Base-by-base conservation (phyloP, 1,140 invertebrate species). In the Brevipalpus yothersi region DNA sequence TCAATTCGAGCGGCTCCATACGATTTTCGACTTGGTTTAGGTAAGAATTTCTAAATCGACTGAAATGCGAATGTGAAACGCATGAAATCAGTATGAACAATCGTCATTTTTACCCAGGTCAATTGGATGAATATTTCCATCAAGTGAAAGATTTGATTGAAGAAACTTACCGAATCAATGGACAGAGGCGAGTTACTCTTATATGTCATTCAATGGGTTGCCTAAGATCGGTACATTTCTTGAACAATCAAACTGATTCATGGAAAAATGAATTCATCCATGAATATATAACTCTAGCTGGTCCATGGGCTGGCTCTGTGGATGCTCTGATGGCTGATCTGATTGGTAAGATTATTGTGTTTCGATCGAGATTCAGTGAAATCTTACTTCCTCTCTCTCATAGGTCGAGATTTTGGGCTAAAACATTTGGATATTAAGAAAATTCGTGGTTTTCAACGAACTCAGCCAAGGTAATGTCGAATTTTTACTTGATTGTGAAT, bases 211-310 rank as follows among this genome's bases (percentile, higher is more conserved):
- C 43, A 15, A 2, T 45, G 12, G 43, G 43, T 45, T 84, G 83
- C 41, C 82, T 85, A 0, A 83, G 90, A 79, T 77, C 79, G 2
- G 73, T 90, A 21, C 80, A 87, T 66, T 92, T 95, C 70, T 75
- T 95, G 13, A 82, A 86, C 66, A 69, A 76, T 58, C 83, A 86
- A 72, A 73, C 70, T 7, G 78, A 84, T 68, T 66, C 69, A 12
- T 97, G 93, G 93, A 97, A 97, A 69, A 78, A 88, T 63, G 85
- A 86, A 73, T 92, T 87, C 69, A 80, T 98, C 17, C 73, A 78
- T 62, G 70, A 79, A 13, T 72, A 92, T 58, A 79, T 98, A 3
- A 82, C 86, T 2, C 69, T 98, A 15, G 82, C 85, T 42, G 90
- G 84, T 15, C 87, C 86, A 10, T 98, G 90, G 88, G 90, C 80